Evolutionary conservation across 2,888 invertebrate genomes (phyloP), one percentile per base, ranked within the genome.

Genomic region (Diarsia mendica): DNA sequence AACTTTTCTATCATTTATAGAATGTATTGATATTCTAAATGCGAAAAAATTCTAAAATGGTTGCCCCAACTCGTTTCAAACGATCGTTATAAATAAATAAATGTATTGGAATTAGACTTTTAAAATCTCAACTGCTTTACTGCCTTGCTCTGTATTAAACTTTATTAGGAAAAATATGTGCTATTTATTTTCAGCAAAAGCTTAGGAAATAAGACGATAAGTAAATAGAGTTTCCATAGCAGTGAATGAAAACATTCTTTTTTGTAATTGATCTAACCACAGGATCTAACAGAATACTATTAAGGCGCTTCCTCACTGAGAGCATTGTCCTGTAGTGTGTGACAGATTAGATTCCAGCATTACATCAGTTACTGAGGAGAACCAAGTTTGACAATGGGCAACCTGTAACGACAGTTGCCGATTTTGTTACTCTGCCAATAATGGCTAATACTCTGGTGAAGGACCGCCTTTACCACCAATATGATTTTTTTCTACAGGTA

Each of bases 401-500:
- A 51, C 51, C 20, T 20, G 23, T 60, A 10, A 33, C 18, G 18
- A 28, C 6, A n/a, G n/a, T n/a, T n/a, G n/a, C n/a, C n/a, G n/a
- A n/a, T n/a, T n/a, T n/a, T n/a, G 9, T 18, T 28, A 58, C 58
- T 39, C 39, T 39, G 39, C 39, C 39, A 60, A 33, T 60, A 1
- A 28, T 18, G 33, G 18, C 9, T 0, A 60, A 60, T 33, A 9
- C 18, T 60, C 9, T 33, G 1, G 4, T 60, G 60, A 18, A 33
- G 4, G 10, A 33, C 18, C 8, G 2, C n/a, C 20, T n/a, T 44
- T 63, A 44, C 44, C 20, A 70, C n/a, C 48, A 53, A 77, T 63
- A 69, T 60, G n/a, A 53, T 8, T 39, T 61, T 64, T 76, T 61
- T 76, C 46, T 65, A 81, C 55, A 69, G 85, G 70, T 83, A 73